These are phyloP conservation scores for Paramormyrops hopkinsi DNA, from an alignment of 2,797 vertebrate genomes.

Conservation along the genomic window DNA sequence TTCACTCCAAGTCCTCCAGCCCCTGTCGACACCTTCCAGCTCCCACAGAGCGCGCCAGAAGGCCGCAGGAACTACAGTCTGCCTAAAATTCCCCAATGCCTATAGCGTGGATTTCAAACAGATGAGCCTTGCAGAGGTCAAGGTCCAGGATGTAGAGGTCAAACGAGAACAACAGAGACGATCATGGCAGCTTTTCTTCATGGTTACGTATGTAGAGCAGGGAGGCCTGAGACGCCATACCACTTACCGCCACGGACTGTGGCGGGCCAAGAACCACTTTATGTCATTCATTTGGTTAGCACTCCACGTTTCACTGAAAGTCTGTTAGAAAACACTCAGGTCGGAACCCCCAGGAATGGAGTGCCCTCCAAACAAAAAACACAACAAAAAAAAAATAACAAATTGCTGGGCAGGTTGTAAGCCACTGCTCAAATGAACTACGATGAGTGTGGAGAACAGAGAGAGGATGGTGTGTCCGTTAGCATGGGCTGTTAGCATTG, in stretches of 20 bases:
- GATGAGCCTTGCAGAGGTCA: neutral
- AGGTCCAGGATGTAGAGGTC: neutral
- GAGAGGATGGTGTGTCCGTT: neutral
- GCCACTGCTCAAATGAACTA: neutral
- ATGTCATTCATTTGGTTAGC: neutral
- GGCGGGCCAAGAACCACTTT: neutral
- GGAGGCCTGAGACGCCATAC: neutral
- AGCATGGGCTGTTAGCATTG: neutral
- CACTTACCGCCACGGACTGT: neutral
- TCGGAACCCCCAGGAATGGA: neutral
- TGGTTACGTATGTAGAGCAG: neutral
- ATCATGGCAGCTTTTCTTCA: slow-evolving; percentile 21
- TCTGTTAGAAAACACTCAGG: slow-evolving; percentile 10
- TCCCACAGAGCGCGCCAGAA: neutral
- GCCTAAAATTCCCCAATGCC: neutral
- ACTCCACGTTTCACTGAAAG: neutral
- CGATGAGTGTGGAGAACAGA: neutral
- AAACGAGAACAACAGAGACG: neutral
- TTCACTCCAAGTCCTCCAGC: neutral
- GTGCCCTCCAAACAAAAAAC: neutral
- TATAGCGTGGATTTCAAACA: neutral
- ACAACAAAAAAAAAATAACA: too few relatives aligned
- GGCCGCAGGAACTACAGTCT: neutral
- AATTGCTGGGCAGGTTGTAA: neutral
- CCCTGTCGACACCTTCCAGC: neutral